phyloP scores from a whole-genome alignment of 2,888 invertebrate genomes.

The Actias luna region DNA sequence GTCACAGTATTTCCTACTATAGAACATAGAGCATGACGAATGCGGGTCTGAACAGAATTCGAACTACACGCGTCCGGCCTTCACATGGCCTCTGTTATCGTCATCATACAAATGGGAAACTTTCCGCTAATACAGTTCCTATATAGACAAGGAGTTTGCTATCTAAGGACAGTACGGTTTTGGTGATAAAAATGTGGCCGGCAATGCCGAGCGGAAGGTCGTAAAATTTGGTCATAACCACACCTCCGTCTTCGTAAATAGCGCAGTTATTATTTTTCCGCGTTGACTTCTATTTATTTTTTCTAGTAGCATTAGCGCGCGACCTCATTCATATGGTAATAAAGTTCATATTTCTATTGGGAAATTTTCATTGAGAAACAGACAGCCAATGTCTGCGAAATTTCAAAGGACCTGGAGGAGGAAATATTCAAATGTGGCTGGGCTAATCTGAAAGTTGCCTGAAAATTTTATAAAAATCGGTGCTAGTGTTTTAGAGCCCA shows the following conservation, averaged over 20 bases:
- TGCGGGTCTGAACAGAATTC: slow-evolving; percentile 27
- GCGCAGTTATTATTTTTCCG: neutral
- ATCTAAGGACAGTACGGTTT: neutral
- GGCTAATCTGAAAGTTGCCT: too few relatives aligned
- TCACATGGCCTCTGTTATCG: slow-evolving; percentile 28
- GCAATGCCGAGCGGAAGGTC: neutral
- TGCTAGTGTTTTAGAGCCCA: too few relatives aligned
- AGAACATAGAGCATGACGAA: slow-evolving; percentile 6
- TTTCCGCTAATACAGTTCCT: slow-evolving; percentile 39
- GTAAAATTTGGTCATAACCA: neutral
- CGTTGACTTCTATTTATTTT: neutral
- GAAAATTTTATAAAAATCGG: too few relatives aligned
- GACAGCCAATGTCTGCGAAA: too few relatives aligned
- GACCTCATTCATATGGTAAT: too few relatives aligned
- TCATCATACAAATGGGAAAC: slow-evolving; percentile 28
- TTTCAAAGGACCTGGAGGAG: too few relatives aligned
- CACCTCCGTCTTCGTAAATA: neutral
- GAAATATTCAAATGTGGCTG: too few relatives aligned
- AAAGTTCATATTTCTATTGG: too few relatives aligned
- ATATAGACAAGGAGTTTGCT: slow-evolving; percentile 34
- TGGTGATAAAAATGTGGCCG: neutral
- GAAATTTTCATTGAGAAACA: too few relatives aligned
- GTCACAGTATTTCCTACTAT: slow-evolving; percentile 5
- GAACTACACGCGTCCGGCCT: slow-evolving; percentile 24
- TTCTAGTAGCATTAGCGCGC: too few relatives aligned